phyloP scores from a whole-genome alignment of 1,140 invertebrate species.

The Zaprionus taronus region DNA sequence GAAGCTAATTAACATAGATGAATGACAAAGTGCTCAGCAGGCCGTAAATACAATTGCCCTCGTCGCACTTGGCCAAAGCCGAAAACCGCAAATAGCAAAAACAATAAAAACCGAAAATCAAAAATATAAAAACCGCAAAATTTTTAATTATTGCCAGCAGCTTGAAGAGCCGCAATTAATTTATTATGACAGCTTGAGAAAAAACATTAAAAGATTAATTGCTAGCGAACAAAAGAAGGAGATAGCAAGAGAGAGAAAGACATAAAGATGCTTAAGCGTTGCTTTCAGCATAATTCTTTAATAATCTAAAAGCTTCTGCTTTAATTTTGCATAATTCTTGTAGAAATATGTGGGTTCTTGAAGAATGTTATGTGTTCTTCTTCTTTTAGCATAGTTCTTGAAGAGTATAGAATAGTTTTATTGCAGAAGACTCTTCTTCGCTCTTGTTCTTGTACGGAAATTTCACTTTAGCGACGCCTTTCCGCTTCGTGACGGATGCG shows the following conservation, averaged over 20 bases:
- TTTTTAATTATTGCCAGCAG: conserved; percentile 40
- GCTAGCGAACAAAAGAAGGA: neutral
- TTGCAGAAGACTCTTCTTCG: neutral
- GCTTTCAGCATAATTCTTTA: conserved; percentile 34
- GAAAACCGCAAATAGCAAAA: conserved; percentile 29
- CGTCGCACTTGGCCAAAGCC: conserved; percentile 52
- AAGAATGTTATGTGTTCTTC: neutral
- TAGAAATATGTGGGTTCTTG: neutral
- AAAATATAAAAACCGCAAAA: conserved; percentile 31
- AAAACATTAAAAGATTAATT: conserved; percentile 48
- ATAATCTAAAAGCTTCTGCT: conserved; percentile 1
- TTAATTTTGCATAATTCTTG: neutral
- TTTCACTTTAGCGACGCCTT: conserved; percentile 42
- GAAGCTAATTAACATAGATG: conserved; percentile 46
- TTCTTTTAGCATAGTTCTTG: neutral
- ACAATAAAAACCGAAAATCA: conserved; percentile 31
- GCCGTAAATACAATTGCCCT: conserved; percentile 78
- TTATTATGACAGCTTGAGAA: conserved; percentile 50
- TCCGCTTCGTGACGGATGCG: conserved; percentile 30
- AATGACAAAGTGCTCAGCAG: conserved; percentile 83
- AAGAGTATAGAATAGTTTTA: neutral
- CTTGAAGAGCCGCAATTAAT: conserved; percentile 33
- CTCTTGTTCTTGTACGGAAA: conserved; percentile 1
- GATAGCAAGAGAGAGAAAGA: neutral
- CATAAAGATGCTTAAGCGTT: conserved; percentile 3